A percentile compares a stretch with the other conserved stretches of the same genome.
Evolutionary conservation across 1,140 invertebrate genomes (phyloP).

Genomic region (Aphelenchoides besseyi): DNA sequence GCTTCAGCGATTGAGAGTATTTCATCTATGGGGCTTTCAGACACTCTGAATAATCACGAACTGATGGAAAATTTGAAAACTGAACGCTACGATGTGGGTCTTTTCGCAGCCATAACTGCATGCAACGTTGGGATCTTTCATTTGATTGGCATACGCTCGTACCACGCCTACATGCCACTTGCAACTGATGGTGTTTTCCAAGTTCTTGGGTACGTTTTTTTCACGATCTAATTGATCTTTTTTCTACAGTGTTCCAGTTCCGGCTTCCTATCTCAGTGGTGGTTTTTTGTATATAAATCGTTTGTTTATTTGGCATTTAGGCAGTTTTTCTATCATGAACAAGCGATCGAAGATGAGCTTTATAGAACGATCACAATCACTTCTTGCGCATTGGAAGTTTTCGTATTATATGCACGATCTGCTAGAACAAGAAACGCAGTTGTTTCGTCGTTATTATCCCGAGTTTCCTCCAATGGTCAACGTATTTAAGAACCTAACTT

Average conservation of each 20-base stretch:
- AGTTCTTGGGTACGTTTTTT: neutral
- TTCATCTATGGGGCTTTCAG: neutral
- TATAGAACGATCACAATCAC: neutral
- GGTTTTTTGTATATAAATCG: no score
- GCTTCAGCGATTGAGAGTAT: neutral
- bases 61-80: constrained; percentile 21
- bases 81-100: constrained; percentile 17
- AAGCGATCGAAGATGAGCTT: constrained; percentile 4
- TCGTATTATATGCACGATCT: neutral
- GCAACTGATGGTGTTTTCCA: neutral
- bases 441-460: constrained; percentile 13
- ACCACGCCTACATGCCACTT: neutral
- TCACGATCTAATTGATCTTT: neutral
- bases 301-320: no score
- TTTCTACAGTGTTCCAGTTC: constrained; percentile 14
- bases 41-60: neutral
- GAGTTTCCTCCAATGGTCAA: constrained; percentile 5
- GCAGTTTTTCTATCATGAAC: neutral
- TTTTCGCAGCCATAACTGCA: neutral
- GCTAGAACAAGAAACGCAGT: neutral
- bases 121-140: constrained; percentile 13
- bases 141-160: constrained; percentile 13
- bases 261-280: constrained; percentile 16
- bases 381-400: constrained; percentile 9
- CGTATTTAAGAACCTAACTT: constrained; percentile 3